Evolutionary conservation across 2,113 vertebrate species (phyloP).

Genomic region (Ascaphus truei): DNA sequence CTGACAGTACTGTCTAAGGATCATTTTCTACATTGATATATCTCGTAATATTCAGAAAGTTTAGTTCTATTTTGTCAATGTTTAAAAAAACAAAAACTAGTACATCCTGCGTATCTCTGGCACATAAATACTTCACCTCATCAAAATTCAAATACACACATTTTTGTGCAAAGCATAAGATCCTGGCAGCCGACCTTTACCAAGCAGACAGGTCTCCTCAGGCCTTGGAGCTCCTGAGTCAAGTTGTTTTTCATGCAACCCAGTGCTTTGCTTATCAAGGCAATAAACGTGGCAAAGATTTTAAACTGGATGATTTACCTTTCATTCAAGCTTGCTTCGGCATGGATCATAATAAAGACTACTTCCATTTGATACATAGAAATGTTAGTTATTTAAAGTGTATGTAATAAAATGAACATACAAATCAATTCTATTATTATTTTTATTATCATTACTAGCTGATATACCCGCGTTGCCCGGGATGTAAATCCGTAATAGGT

Average conservation of each 20-base stretch:
- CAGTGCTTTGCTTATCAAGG: background rate
- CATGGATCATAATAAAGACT: background rate
- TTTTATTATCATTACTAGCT: no score
- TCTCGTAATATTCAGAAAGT: no score
- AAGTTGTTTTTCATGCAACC: slow-evolving; percentile 1
- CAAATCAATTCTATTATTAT: no score
- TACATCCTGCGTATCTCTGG: background rate
- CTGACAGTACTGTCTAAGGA: no score
- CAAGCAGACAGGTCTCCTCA: background rate
- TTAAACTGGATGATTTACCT: slow-evolving; percentile 2
- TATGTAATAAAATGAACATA: no score
- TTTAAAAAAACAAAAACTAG: no score
- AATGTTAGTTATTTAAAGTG: no score
- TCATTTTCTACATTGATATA: no score
- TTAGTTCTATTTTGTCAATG: no score
- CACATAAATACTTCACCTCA: background rate
- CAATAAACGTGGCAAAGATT: slow-evolving; percentile 3
- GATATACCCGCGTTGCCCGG: no score
- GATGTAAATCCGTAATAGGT: no score
- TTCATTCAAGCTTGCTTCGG: background rate
- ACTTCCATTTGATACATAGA: no score
- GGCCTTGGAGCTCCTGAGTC: background rate
- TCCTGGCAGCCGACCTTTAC: background rate
- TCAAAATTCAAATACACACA: background rate
- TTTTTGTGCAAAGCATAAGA: background rate